phyloP scores from a whole-genome alignment of 2,113 vertebrate species.

The Tachycineta bicolor region DNA sequence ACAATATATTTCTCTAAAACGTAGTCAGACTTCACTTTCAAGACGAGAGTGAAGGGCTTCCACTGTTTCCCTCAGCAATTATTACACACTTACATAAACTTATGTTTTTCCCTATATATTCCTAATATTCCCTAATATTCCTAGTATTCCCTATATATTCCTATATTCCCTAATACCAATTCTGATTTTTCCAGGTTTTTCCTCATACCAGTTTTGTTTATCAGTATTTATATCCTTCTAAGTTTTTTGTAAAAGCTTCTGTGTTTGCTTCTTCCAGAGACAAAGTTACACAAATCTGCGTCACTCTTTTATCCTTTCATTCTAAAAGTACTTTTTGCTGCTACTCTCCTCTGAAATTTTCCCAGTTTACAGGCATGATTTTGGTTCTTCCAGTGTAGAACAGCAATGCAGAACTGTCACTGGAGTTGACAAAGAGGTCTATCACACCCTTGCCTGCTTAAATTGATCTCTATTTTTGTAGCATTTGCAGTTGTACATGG shows the following conservation, averaged over 20 bases:
- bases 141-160: too few relatives aligned
- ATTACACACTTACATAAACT: background rate
- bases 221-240: background rate
- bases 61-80: background rate
- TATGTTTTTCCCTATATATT: background rate
- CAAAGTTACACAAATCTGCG: background rate
- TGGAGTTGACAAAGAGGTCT: background rate
- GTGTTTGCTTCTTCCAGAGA: background rate
- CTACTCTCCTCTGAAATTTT: background rate
- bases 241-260: background rate
- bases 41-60: background rate
- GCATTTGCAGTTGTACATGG: background rate
- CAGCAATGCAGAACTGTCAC: background rate
- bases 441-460: background rate
- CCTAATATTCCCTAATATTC: too few relatives aligned
- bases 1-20: background rate
- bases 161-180: too few relatives aligned
- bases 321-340: background rate
- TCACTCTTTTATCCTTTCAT: background rate
- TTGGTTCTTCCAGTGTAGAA: background rate
- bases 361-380: background rate
- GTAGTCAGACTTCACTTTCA: slow-evolving; percentile 16
- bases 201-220: background rate
- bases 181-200: background rate
- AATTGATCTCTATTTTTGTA: background rate